These are phyloP conservation scores for Xestobium rufovillosum DNA, from an alignment of 2,888 invertebrate species.

Conservation along the genomic window DNA sequence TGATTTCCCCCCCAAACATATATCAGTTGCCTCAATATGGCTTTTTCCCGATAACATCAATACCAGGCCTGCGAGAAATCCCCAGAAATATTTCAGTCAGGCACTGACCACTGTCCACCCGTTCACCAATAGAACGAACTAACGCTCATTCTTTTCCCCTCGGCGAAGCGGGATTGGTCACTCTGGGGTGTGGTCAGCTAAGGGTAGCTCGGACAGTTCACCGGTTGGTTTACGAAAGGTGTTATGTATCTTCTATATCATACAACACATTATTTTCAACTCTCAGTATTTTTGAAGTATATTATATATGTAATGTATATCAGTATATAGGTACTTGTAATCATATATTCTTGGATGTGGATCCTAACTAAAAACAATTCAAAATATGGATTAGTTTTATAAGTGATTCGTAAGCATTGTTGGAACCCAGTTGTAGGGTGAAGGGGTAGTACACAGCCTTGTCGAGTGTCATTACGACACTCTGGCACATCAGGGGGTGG, in stretches of 20 bases:
- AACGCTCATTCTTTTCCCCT: slow-evolving; percentile 20
- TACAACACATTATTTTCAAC: too few species aligned
- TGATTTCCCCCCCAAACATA: slow-evolving; percentile 4
- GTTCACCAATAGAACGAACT: slow-evolving; percentile 15
- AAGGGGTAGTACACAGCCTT: slow-evolving; percentile 30
- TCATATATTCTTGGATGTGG: background rate
- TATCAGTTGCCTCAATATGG: slow-evolving; percentile 8
- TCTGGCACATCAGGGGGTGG: slow-evolving; percentile 36
- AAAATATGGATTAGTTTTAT: slow-evolving; percentile 23
- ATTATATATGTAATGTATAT: too few species aligned
- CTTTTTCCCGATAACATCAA: slow-evolving; percentile 6
- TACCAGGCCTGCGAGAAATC: background rate
- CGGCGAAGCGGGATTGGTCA: slow-evolving; percentile 38
- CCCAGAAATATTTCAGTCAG: slow-evolving; percentile 8
- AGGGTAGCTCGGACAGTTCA: slow-evolving; percentile 33
- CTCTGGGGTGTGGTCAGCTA: slow-evolving; percentile 39
- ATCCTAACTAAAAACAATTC: too few species aligned
- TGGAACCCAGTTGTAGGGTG: slow-evolving; percentile 33
- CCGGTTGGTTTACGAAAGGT: slow-evolving; percentile 31
- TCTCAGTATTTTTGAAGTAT: too few species aligned
- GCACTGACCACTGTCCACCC: slow-evolving; percentile 16
- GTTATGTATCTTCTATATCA: background rate
- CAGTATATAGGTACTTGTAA: too few species aligned
- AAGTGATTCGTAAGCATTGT: slow-evolving; percentile 35
- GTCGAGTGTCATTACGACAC: slow-evolving; percentile 42